Evolutionary conservation across 1,140 invertebrate species (phyloP), one percentile per base, ranked within the genome.

Genomic region (Pachyrhynchus sulphureomaculatus): DNA sequence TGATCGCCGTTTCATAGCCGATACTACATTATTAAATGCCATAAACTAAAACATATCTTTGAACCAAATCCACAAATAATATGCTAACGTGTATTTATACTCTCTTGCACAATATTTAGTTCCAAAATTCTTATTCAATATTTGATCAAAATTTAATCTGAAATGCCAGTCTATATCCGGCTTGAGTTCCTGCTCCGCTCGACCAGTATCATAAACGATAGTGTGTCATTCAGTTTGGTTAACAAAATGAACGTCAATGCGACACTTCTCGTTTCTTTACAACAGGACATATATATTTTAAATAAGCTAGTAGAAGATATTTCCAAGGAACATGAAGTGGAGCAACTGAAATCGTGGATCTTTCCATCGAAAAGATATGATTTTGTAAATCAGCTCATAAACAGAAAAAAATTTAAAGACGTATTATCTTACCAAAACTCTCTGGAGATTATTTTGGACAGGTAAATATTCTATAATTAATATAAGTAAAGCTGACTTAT

Each of bases 361-460:
- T 65, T 53, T 39, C 66, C 66, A 20, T 55, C 45, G 12, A 68
- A 65, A 59, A 23, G 32, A 17, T 47, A 47, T 15, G 54, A 37
- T 8, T 62, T 53, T 42, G 32, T 62, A 10, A 49, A 33, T 20
- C 23, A 48, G 10, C 17, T 64, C n/a, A 33, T 59, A 6, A 33
- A 23, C 18, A 39, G 5, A 2, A 36, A 37, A n/a, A 23, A 49
- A 29, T 61, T 4, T 24, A 12, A 42, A 47, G 21, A 17, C 23
- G 18, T 36, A 24, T n/a, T n/a, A n/a, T 15, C 57, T n/a, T 65
- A 65, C 21, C n/a, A 54, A 23, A 2, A 47, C 15, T 39, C 10
- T 18, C 45, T 68, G 21, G 66, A 68, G 65, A 20, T 65, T 26
- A 36, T 55, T 33, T 37, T 68, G 20, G 66, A 68, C 26, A 62